A percentile compares a stretch with the other conserved stretches of the same genome.
These are phyloP conservation scores for Ectropis crepuscularia DNA, from an alignment of 2,888 invertebrate species.

Conservation along the genomic window DNA sequence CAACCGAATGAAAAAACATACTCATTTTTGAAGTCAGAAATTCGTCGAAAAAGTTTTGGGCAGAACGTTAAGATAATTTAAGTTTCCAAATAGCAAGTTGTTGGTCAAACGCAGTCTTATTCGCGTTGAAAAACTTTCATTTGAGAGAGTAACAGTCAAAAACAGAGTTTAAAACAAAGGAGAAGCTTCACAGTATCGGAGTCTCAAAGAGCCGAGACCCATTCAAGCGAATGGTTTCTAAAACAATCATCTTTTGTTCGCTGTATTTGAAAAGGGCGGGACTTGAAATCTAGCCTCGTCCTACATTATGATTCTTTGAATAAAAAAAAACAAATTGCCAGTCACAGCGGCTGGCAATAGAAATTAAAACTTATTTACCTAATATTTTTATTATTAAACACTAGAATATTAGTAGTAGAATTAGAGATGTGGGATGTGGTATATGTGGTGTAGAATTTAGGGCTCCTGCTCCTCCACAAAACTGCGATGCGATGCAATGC, in stretches of 20 bases:
- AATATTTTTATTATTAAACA: too few relatives aligned
- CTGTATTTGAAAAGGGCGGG: conserved; percentile 14
- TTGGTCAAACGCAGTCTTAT: too few relatives aligned
- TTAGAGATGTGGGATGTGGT: too few relatives aligned
- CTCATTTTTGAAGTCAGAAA: too few relatives aligned
- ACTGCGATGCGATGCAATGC: too few relatives aligned
- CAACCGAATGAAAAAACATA: too few relatives aligned
- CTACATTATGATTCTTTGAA: conserved; percentile 1
- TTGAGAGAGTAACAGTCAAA: conserved; percentile 9
- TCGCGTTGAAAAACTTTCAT: not conserved
- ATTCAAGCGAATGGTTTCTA: conserved; percentile 16
- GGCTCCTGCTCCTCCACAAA: too few relatives aligned
- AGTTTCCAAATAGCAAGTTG: not conserved
- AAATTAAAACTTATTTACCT: too few relatives aligned
- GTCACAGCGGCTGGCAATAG: too few relatives aligned
- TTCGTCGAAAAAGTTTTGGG: too few relatives aligned
- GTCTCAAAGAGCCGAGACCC: conserved; percentile 20
- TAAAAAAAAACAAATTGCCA: not conserved
- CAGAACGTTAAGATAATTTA: not conserved
- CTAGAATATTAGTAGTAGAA: too few relatives aligned
- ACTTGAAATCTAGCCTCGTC: conserved; percentile 3
- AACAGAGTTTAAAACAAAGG: conserved; percentile 19
- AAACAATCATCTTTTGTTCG: conserved; percentile 27
- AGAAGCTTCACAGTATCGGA: conserved; percentile 12
- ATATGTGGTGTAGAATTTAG: too few relatives aligned